Base-by-base conservation (phyloP, 2,113 vertebrate genomes). In the Pseudolaguvia tuberculata region DNA sequence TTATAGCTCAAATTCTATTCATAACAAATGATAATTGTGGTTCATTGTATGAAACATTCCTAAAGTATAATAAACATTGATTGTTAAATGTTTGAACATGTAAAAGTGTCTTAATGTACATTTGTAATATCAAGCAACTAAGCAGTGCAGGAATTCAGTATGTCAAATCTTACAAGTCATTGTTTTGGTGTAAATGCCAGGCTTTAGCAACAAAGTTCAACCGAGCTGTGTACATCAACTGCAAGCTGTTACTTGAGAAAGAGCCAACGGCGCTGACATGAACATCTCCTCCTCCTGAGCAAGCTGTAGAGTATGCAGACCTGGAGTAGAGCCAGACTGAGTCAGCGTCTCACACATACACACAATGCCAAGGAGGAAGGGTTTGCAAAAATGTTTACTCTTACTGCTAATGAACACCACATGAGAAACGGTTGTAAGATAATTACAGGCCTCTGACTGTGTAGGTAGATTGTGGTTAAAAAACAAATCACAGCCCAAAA, bases 231-330 rank as follows among this genome's bases (percentile, higher is more conserved):
- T n/a, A n/a, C n/a, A 12, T 13, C 67, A 80, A 73, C 72, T 81
- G 75, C 79, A 81, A 79, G 80, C 62, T 70, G 68, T 80, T 81
- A 80, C 82, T 78, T 81, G 82, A 45, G 39, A 72, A 69, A 51
- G 31, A 13, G 78, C 82, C 78, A 42, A 20, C 13, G 69, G 79
- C 75, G 58, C 14, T 1, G 11, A 20, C 47, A 75, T n/a, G 29
- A 52, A 70, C 47, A 70, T 29, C 66, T 63, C 68, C 67, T 53
- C 68, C 67, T 53, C 12, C 63, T 80, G 78, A 78, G 55, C 75
- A 69, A 83, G 63, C 56, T 25, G 4, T 23, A 48, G 21, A 71
- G 51, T 35, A 75, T 75, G 75, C 58, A 62, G 29, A 50, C 17
- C 57, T 83, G 82, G 80, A 73, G 14, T 45, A 6, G 0, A 29